Conservation (phyloP, 1,140 invertebrate species). For the Parapsyche elsis region DNA sequence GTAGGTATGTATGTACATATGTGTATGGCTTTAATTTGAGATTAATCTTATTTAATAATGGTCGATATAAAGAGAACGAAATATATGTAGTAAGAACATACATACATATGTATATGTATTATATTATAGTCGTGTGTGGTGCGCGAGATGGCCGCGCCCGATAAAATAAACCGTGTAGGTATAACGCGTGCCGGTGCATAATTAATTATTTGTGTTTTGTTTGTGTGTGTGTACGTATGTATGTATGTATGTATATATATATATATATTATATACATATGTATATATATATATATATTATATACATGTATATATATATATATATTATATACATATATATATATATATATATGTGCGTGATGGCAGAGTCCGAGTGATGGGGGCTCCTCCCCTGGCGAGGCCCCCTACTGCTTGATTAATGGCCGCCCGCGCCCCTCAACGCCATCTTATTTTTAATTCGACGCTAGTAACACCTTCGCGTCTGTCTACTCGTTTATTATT, state of each 20-base stretch:
- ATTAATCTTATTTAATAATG: neutral
- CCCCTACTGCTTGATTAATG: conserved; percentile 28
- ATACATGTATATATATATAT: no score
- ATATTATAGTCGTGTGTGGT: neutral
- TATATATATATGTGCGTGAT: neutral
- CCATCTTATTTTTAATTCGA: conserved; percentile 44
- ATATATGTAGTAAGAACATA: neutral
- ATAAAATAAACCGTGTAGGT: conserved; percentile 21
- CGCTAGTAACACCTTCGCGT: neutral
- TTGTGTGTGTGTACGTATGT: neutral
- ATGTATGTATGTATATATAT: no score
- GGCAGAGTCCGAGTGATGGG: conserved; percentile 3
- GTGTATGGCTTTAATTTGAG: conserved; percentile 1
- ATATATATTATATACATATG: no score
- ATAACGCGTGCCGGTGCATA: conserved; percentile 14
- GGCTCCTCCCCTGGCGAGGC: conserved; percentile 1
- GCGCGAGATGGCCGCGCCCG: conserved; percentile 29
- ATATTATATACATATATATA: neutral
- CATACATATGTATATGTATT: neutral
- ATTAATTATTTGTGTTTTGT: conserved; percentile 36
- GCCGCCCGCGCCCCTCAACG: conserved; percentile 27
- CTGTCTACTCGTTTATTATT: neutral
- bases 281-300: no score
- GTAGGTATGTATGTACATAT: neutral
- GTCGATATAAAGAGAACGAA: neutral